A percentile compares a stretch with the other conserved stretches of the same genome.
phyloP scores from a whole-genome alignment of 2,113 vertebrate species.

The Lepisosteus oculatus region DNA sequence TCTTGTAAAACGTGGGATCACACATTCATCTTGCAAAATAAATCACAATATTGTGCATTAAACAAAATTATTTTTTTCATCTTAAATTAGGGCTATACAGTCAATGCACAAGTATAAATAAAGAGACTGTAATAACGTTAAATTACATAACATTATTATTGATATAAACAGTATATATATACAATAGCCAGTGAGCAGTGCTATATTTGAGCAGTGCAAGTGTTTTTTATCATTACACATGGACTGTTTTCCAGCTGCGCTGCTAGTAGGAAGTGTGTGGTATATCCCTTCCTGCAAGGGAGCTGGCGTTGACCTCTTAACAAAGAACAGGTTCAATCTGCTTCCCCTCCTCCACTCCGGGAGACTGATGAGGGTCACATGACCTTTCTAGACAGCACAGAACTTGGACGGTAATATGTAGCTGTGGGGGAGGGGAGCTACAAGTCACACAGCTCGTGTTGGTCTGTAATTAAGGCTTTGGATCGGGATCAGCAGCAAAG shows the following conservation, averaged over 20 bases:
- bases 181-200: too few species aligned
- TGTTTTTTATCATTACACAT: too few species aligned
- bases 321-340: slow-evolving; percentile 81
- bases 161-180: too few species aligned
- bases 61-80: too few species aligned
- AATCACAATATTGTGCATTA: too few species aligned
- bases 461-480: slow-evolving; percentile 45
- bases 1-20: too few species aligned
- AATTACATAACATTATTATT: too few species aligned
- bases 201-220: too few species aligned
- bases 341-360: slow-evolving; percentile 64
- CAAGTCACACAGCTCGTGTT: slow-evolving; percentile 53
- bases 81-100: too few species aligned
- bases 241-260: slow-evolving; percentile 33
- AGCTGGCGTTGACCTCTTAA: slow-evolving; percentile 78
- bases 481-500: slow-evolving; percentile 26
- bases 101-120: too few species aligned
- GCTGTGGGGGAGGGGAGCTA: slow-evolving; percentile 48
- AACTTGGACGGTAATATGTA: slow-evolving; percentile 63
- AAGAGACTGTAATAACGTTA: too few species aligned
- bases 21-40: too few species aligned
- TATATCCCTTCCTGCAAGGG: slow-evolving; percentile 61
- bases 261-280: slow-evolving; percentile 64
- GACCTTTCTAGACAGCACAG: slow-evolving; percentile 77
- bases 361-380: slow-evolving; percentile 77